These are phyloP conservation scores for Cladopsammia gracilis DNA, from an alignment of 64 coral and sea anemone genomes.

Conservation along the genomic window DNA sequence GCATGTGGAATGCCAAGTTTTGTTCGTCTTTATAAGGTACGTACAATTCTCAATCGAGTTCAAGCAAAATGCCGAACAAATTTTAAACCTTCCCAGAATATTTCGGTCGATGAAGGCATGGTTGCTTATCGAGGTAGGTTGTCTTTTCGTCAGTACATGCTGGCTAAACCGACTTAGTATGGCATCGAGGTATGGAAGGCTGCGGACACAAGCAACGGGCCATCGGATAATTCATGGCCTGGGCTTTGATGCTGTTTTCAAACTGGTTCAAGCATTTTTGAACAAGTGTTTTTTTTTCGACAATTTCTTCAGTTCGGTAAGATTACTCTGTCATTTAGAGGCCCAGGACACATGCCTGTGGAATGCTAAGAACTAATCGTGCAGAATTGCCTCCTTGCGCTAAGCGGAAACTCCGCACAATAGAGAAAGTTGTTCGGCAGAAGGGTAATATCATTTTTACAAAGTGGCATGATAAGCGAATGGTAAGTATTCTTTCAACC, in stretches of 20 bases:
- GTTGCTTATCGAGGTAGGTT: not conserved
- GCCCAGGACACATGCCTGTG: constrained; percentile 62
- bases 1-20: not conserved
- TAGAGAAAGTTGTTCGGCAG: not conserved
- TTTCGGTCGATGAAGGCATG: not conserved
- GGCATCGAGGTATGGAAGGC: no score
- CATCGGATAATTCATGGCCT: not conserved
- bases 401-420: not conserved
- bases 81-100: not conserved
- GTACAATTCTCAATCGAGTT: not conserved
- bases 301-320: constrained; percentile 13
- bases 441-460: constrained; percentile 46
- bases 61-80: not conserved
- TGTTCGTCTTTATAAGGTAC: not conserved
- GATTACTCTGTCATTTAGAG: constrained; percentile 30
- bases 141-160: constrained; percentile 54
- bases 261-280: not conserved
- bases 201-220: not conserved
- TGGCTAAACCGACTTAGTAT: constrained; percentile 58
- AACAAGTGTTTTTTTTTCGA: constrained; percentile 26
- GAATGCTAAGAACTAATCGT: constrained; percentile 11
- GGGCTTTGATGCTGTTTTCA: not conserved
- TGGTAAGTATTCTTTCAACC: constrained; percentile 16
- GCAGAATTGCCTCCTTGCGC: constrained; percentile 51
- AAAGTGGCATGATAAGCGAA: constrained; percentile 70